Percentiles rank a stretch among this genome's conserved stretches.
phyloP scores from a whole-genome alignment of 2,113 vertebrate genomes.

The Carettochelys insculpta region DNA sequence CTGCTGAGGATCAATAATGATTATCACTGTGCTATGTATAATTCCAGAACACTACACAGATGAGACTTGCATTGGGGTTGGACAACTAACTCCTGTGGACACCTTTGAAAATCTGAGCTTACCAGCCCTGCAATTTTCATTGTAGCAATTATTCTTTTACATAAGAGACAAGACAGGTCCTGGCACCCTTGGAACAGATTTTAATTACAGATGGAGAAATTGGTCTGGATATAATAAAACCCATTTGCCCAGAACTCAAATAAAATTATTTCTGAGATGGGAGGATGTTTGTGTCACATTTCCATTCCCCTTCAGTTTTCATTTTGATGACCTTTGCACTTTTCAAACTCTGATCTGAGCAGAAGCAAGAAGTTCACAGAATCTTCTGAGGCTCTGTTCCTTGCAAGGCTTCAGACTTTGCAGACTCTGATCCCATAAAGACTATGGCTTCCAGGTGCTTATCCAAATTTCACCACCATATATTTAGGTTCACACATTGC shows the following conservation, averaged over 20 bases:
- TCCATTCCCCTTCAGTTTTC: background rate
- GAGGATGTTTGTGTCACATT: background rate
- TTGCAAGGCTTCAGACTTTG: background rate
- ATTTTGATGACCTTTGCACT: background rate
- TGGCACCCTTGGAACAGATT: rapidly evolving
- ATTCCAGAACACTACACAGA: too few species aligned
- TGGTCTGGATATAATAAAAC: rapidly evolving
- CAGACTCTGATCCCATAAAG: background rate
- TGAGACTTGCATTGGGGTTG: background rate
- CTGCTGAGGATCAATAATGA: too few species aligned
- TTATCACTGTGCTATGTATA: too few species aligned
- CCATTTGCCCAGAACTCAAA: background rate
- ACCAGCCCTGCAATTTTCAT: background rate
- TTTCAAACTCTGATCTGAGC: background rate
- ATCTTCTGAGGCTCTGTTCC: background rate
- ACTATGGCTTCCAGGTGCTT: background rate
- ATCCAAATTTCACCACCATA: background rate
- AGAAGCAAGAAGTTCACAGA: background rate
- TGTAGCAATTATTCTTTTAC: background rate
- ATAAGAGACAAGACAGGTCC: background rate
- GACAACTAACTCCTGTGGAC: background rate
- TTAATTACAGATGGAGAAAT: background rate
- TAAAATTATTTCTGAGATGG: background rate
- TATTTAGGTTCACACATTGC: background rate
- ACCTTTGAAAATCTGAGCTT: background rate